These are phyloP conservation scores for Aphelocoma californica DNA, from an alignment of 2,797 vertebrate species.

Conservation along the genomic window DNA sequence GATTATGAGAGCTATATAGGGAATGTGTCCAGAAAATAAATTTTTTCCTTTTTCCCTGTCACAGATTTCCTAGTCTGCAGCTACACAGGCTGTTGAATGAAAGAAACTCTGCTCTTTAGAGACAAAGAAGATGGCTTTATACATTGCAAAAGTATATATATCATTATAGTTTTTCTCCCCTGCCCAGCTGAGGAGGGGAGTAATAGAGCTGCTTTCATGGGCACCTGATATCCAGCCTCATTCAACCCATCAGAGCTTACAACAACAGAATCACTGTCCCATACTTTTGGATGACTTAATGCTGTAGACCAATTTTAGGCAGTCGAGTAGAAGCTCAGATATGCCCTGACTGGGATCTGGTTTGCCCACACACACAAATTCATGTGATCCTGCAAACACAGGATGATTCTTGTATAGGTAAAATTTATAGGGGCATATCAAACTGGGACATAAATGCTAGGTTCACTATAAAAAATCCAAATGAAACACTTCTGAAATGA, in stretches of 20 bases:
- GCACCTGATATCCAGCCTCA: neutral
- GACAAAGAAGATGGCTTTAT: accelerated
- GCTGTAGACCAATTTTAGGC: neutral
- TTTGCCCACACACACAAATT: neutral
- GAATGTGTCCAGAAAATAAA: accelerated
- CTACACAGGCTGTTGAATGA: neutral
- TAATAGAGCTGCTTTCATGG: neutral
- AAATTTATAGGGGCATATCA: neutral
- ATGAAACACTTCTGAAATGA: neutral
- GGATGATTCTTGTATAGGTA: neutral
- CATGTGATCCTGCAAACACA: neutral
- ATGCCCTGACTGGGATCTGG: neutral
- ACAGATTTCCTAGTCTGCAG: neutral
- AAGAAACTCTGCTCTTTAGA: neutral
- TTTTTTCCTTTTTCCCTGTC: neutral
- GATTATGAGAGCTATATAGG: neutral
- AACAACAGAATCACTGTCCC: neutral
- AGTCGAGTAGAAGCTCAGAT: neutral
- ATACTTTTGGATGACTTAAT: neutral
- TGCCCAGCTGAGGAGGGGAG: neutral
- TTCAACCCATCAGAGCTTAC: neutral
- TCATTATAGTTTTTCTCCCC: neutral
- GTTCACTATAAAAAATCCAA: neutral
- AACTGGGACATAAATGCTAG: neutral
- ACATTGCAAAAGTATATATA: neutral